A percentile compares a stretch with the other conserved stretches of the same genome.
Evolutionary conservation across 1,140 invertebrate species (phyloP).

Genomic region (Helicorthomorpha holstii): DNA sequence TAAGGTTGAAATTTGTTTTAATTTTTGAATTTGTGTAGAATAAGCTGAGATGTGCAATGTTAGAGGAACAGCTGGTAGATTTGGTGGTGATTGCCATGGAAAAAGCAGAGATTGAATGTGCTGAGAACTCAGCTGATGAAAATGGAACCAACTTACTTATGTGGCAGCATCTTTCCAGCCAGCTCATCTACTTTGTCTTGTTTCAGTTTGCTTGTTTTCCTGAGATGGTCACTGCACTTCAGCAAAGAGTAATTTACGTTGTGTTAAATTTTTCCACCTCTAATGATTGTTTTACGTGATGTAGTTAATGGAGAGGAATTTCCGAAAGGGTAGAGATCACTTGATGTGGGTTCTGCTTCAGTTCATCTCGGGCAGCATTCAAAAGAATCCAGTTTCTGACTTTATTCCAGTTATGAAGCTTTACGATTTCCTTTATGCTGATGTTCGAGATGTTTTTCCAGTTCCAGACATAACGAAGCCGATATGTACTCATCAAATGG

Average conservation of each 20-base stretch:
- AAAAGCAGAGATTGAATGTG: slow-evolving; percentile 50
- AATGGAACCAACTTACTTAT: slow-evolving; percentile 54
- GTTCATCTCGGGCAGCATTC: slow-evolving; percentile 91
- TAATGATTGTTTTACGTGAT: slow-evolving; percentile 13
- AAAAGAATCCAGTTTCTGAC: slow-evolving; percentile 77
- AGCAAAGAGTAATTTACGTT: slow-evolving; percentile 47
- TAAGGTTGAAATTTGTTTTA: not conserved
- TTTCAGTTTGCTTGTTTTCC: slow-evolving; percentile 88
- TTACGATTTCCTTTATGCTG: slow-evolving; percentile 81
- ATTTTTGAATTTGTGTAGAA: slow-evolving; percentile 33
- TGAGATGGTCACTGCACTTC: slow-evolving; percentile 71
- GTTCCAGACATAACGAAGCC: slow-evolving; percentile 71
- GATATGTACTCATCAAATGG: slow-evolving; percentile 76
- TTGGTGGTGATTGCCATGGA: slow-evolving; percentile 83
- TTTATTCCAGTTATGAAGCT: slow-evolving; percentile 80
- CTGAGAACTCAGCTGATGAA: slow-evolving; percentile 30
- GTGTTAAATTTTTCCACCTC: not conserved
- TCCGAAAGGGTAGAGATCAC: slow-evolving; percentile 78
- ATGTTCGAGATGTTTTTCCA: slow-evolving; percentile 70
- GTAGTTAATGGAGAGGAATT: slow-evolving; percentile 54
- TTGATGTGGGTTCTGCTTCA: slow-evolving; percentile 95
- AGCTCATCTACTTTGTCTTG: slow-evolving; percentile 88
- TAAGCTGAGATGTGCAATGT: slow-evolving; percentile 67
- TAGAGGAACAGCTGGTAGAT: slow-evolving; percentile 87
- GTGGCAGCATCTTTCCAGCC: slow-evolving; percentile 85